These are phyloP conservation scores for Eulemur albifrons DNA, from an alignment of 2,797 vertebrate genomes.

Conservation along the genomic window DNA sequence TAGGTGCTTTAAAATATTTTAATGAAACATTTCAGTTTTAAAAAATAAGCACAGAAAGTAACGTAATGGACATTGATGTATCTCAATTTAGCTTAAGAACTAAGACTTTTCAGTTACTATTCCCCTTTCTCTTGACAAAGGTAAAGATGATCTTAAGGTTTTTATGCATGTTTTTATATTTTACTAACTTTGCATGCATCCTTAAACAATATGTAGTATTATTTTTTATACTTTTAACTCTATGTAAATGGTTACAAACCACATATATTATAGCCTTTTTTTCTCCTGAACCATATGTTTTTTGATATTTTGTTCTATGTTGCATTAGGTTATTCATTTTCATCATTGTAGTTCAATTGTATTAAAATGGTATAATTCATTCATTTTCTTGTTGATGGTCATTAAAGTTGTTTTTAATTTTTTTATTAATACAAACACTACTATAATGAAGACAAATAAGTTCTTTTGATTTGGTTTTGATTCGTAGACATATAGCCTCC, in stretches of 20 bases:
- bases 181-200: background rate
- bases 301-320: background rate
- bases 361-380: background rate
- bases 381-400: background rate
- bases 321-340: constrained; percentile 12
- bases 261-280: background rate
- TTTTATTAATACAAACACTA: background rate
- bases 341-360: background rate
- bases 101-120: background rate
- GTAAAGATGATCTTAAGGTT: background rate
- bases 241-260: background rate
- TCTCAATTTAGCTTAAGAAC: background rate
- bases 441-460: background rate
- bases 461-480: background rate
- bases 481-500: background rate
- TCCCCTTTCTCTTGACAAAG: background rate
- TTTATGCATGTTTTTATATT: background rate
- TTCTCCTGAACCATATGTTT: background rate
- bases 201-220: background rate
- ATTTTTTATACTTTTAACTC: constrained; percentile 28
- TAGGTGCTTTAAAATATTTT: background rate
- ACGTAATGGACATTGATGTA: background rate
- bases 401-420: background rate
- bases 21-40: background rate
- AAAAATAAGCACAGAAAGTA: background rate